Conservation (phyloP, 2,113 vertebrate species). For the Haemorhous mexicanus region DNA sequence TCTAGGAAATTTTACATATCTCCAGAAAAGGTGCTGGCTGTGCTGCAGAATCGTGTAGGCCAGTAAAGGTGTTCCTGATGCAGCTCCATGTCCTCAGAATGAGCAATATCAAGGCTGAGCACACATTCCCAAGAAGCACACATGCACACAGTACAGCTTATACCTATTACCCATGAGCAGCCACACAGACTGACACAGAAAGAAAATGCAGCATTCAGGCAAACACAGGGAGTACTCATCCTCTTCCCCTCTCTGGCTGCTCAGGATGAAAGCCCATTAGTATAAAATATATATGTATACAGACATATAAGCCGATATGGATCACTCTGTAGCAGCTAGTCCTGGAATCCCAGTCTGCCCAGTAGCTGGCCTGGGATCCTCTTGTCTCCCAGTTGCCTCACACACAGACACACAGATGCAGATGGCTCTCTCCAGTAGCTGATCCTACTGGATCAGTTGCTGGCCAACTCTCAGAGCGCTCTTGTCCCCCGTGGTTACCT, state of each 20-base stretch:
- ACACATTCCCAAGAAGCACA: neutral
- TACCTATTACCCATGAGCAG: neutral
- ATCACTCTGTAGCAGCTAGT: neutral
- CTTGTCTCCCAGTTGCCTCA: neutral
- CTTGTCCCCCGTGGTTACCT: rapidly evolving
- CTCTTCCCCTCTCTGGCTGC: neutral
- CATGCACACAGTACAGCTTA: too few relatives aligned
- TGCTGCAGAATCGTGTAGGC: neutral
- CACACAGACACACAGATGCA: neutral
- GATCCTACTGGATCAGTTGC: neutral
- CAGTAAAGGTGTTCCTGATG: neutral
- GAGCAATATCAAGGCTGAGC: neutral
- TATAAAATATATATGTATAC: neutral
- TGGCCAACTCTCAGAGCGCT: neutral
- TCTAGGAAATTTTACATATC: neutral
- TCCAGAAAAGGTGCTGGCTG: neutral
- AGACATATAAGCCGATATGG: neutral
- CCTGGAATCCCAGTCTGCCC: neutral
- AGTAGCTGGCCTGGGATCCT: neutral
- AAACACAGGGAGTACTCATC: neutral
- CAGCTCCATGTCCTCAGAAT: neutral
- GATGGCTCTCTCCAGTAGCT: neutral
- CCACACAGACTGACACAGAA: neutral
- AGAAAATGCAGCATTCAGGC: neutral
- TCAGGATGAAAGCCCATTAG: neutral